Evolutionary conservation across 2,797 vertebrate species (phyloP), one percentile per base, ranked within the genome.

Genomic region (Hydrolagus colliei): DNA sequence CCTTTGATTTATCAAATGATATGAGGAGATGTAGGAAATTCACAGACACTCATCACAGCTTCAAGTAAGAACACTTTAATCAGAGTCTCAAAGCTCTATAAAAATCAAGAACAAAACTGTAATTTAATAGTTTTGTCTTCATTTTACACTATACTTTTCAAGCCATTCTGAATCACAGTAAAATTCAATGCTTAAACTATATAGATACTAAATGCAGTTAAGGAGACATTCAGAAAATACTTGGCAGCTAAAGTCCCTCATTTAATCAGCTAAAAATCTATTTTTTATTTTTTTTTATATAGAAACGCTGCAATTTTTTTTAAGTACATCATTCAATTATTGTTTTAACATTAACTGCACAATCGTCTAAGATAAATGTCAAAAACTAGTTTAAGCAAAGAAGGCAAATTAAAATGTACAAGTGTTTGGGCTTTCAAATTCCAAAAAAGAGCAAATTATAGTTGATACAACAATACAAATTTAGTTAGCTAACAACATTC

Each of bases 391-490:
- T 93, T 93, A 94, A 95, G 79, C 79, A 71, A 71, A 84, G 79
- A 96, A 94, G 93, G 82, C 93, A 95, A 89, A 92, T 75, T 27
- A 88, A 86, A 91, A 89, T 80, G 71, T 90, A 90, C 88, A 90
- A 89, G 88, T 86, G 90, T 87, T 91, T 88, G 90, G 79, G 79
- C 65, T 84, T 94, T 92, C 91, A 92, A 94, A 92, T 95, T 82
- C 93, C 92, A 93, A 52, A 95, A 94, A 92, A 93, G 91, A 93
- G 93, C 89, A 93, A 89, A 94, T 95, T 92, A 93, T 92, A 96
- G 96, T 96, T 96, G 96, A 96, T 97, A 96, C 96, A 96, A 96
- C 96, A 91, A 96, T 96, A 97, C 96, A 94, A 27, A 93, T 94
- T 93, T 92, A 95, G 94, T 94, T 91, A 94, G 92, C 95, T 96